Percentiles rank a stretch among this genome's conserved stretches.
These are phyloP conservation scores for Euproctis similis DNA, from an alignment of 2,888 invertebrate species.

Conservation along the genomic window DNA sequence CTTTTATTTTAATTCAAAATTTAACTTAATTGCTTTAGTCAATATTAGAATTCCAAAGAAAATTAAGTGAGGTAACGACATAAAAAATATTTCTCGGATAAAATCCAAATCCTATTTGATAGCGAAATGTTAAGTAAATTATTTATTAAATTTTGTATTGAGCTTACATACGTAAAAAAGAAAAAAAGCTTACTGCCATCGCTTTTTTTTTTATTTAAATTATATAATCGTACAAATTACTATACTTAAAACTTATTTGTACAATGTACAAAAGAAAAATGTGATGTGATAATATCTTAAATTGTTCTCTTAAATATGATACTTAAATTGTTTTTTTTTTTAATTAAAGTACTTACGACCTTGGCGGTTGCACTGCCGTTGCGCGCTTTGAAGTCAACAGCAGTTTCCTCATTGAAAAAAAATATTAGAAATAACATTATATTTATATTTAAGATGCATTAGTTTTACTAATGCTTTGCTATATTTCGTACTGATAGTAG, in stretches of 20 bases:
- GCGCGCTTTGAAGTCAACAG: not conserved
- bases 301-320: no score
- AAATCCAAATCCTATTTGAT: constrained; percentile 26
- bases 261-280: constrained; percentile 13
- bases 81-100: constrained; percentile 19
- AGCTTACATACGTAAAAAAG: constrained; percentile 22
- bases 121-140: constrained; percentile 13
- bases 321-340: constrained; percentile 24
- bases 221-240: constrained; percentile 22
- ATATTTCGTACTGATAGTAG: constrained; percentile 22
- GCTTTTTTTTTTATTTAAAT: constrained; percentile 16
- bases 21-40: constrained; percentile 19
- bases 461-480: constrained; percentile 21
- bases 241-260: constrained; percentile 1
- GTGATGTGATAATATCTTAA: no score
- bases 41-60: constrained; percentile 13
- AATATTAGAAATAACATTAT: not conserved
- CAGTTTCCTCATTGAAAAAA: not conserved
- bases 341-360: constrained; percentile 22
- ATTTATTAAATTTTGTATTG: constrained; percentile 18
- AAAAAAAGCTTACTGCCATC: constrained; percentile 16
- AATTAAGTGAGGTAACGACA: constrained; percentile 7
- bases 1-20: constrained; percentile 27
- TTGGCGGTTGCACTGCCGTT: constrained; percentile 10
- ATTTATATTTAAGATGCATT: constrained; percentile 13